Conservation (phyloP, 2,888 invertebrate species). For the Orgyia antiqua region DNA sequence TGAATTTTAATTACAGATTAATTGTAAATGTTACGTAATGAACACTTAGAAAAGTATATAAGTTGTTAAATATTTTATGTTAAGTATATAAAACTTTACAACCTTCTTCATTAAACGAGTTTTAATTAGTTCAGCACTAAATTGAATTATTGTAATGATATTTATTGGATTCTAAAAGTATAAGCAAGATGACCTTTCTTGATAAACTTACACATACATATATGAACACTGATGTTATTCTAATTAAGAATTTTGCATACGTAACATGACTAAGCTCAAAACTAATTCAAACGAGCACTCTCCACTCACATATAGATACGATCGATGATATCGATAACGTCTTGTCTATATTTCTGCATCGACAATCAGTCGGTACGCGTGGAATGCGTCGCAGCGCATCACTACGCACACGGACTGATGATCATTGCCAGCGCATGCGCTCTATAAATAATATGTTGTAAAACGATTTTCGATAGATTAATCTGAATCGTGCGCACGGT, state of each 20-base stretch:
- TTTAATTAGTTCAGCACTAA: conserved; percentile 2
- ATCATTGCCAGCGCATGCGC: conserved; percentile 77
- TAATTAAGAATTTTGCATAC: conserved; percentile 28
- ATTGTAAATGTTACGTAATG: conserved; percentile 20
- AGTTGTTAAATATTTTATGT: conserved; percentile 18
- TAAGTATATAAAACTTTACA: conserved; percentile 5
- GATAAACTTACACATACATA: conserved; percentile 13
- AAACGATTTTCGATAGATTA: conserved; percentile 79
- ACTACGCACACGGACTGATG: conserved; percentile 73
- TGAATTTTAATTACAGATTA: conserved; percentile 25
- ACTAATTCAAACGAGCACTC: conserved; percentile 16
- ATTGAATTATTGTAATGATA: not conserved
- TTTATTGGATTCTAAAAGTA: conserved; percentile 2
- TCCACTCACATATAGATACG: conserved; percentile 24
- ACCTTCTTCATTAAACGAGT: conserved; percentile 3
- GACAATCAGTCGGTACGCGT: conserved; percentile 35
- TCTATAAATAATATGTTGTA: conserved; percentile 79
- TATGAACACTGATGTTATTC: conserved; percentile 14
- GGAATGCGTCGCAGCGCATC: conserved; percentile 48
- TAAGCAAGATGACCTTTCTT: conserved; percentile 8
- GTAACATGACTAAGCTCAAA: conserved; percentile 29
- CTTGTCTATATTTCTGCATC: conserved; percentile 41
- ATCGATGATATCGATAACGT: conserved; percentile 35
- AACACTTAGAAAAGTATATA: conserved; percentile 12
- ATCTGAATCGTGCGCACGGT: conserved; percentile 76